These are phyloP conservation scores for Bovichtus variegatus DNA, from an alignment of 2,797 vertebrate species.

Conservation along the genomic window DNA sequence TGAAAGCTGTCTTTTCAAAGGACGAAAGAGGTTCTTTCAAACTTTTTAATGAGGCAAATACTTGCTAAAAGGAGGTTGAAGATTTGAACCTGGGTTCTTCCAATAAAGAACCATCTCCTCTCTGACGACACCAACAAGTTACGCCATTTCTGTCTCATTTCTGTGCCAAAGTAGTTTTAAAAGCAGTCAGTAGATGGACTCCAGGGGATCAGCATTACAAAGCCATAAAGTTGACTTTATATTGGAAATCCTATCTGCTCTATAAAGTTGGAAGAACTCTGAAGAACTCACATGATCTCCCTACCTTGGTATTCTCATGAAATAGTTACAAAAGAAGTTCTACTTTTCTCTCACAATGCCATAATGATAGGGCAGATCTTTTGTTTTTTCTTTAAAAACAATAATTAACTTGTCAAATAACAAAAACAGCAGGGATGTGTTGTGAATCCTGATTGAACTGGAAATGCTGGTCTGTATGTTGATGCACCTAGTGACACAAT, in stretches of 20 bases:
- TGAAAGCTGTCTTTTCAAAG: too few relatives aligned
- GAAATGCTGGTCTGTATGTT: constrained; percentile 5
- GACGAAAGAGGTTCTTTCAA: constrained; percentile 21
- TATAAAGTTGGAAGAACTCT: too few relatives aligned
- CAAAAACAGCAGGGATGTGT: not conserved
- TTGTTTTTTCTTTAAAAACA: not conserved
- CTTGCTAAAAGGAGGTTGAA: not conserved
- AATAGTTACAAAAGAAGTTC: not conserved
- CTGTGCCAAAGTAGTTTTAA: not conserved
- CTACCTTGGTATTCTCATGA: not conserved
- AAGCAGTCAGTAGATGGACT: not conserved
- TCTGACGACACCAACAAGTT: not conserved
- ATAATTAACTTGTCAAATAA: not conserved
- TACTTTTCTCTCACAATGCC: not conserved
- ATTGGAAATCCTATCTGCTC: not conserved
- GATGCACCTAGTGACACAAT: not conserved
- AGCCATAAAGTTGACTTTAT: constrained; percentile 3
- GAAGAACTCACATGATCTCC: not conserved
- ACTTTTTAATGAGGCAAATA: constrained; percentile 2
- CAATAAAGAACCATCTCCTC: not conserved
- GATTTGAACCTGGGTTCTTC: constrained; percentile 4
- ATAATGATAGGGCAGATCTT: not conserved
- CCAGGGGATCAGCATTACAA: not conserved
- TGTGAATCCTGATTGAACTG: constrained; percentile 18
- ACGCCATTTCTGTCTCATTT: not conserved